Evolutionary conservation across 2,113 vertebrate species (phyloP).

Genomic region (Heterotilapia buettikoferi): DNA sequence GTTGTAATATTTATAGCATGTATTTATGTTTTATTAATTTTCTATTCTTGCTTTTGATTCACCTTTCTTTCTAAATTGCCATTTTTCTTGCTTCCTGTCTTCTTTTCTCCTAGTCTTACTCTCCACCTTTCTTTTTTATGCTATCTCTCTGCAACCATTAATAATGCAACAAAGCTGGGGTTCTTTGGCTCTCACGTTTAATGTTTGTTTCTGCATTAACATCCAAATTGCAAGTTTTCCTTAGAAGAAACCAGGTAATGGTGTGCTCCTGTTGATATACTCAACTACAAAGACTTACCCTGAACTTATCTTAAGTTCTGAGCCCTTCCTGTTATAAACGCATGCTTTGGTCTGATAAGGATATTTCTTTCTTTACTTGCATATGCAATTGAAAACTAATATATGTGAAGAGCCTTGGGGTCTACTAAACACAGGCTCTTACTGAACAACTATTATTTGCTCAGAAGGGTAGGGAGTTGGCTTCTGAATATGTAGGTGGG

Average conservation of each 20-base stretch:
- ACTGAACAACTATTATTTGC: not conserved
- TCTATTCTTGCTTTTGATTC: not conserved
- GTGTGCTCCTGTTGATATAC: not conserved
- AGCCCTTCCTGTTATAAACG: not conserved
- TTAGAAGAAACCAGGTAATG: not conserved
- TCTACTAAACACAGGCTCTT: not conserved
- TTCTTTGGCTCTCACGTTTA: constrained; percentile 14
- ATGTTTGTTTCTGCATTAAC: constrained; percentile 32
- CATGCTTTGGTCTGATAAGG: not conserved
- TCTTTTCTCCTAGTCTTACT: not conserved
- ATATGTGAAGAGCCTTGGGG: not conserved
- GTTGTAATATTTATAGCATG: not conserved
- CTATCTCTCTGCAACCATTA: constrained; percentile 32
- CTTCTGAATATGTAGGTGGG: not conserved
- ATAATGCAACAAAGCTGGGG: constrained; percentile 45
- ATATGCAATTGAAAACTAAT: not conserved
- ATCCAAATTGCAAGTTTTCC: not conserved
- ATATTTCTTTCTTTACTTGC: not conserved
- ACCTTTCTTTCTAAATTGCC: not conserved
- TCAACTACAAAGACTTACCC: constrained; percentile 2
- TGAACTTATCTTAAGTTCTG: not conserved
- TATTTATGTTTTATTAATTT: not conserved
- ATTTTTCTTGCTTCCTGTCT: not conserved
- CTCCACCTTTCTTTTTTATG: not conserved
- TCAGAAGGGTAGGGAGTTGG: not conserved